phyloP scores from a whole-genome alignment of 2,797 vertebrate genomes.

The Lindbergichthys nudifrons region DNA sequence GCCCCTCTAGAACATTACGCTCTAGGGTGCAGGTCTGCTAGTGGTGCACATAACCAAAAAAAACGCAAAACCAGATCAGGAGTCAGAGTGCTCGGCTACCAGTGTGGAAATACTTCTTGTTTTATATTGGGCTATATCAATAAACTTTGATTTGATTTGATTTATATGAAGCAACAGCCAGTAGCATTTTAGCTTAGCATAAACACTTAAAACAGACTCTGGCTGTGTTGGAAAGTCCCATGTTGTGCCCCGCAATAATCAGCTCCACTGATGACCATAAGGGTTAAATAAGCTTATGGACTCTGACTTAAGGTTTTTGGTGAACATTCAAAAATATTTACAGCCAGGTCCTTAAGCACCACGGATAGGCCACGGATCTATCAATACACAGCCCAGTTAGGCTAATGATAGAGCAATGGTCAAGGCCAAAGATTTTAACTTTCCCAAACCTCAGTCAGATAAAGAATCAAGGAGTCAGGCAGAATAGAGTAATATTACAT shows the following conservation, averaged over 20 bases:
- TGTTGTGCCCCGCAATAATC: too few relatives aligned
- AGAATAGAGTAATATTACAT: background rate
- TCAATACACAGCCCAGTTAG: background rate
- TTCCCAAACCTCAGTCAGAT: background rate
- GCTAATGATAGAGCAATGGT: background rate
- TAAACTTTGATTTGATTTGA: too few relatives aligned
- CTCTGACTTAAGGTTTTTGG: background rate
- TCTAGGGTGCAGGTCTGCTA: too few relatives aligned
- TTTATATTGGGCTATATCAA: too few relatives aligned
- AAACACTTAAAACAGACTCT: background rate
- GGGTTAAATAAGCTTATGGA: background rate
- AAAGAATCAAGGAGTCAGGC: background rate
- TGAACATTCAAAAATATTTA: background rate
- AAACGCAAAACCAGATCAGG: too few relatives aligned
- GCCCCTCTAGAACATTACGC: too few relatives aligned
- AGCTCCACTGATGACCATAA: too few relatives aligned
- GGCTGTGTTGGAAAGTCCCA: too few relatives aligned
- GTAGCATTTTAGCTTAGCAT: background rate
- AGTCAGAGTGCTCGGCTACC: too few relatives aligned
- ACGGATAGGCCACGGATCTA: background rate
- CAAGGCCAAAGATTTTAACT: too few relatives aligned
- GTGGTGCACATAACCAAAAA: too few relatives aligned
- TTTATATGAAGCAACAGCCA: background rate
- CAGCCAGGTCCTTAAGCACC: background rate
- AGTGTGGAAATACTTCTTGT: too few relatives aligned